Evolutionary conservation across 2,888 invertebrate genomes (phyloP).

Genomic region (Bruchidius siliquastri): DNA sequence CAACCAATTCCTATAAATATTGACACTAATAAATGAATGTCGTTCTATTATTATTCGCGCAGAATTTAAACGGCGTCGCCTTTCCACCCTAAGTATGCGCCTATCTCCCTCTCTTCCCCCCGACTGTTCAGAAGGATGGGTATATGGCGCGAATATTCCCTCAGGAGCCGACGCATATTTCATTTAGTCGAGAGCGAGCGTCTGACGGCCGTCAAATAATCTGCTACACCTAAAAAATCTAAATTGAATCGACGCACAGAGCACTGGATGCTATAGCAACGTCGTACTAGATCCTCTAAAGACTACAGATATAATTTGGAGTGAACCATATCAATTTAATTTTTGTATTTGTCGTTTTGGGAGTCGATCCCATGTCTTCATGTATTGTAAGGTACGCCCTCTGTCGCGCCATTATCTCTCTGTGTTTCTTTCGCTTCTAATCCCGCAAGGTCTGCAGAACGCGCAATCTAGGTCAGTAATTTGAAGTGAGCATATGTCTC

Average conservation of each 20-base stretch:
- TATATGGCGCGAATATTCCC: not conserved
- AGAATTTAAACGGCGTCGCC: slow-evolving; percentile 37
- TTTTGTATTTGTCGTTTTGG: too few species aligned
- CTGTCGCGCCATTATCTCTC: too few species aligned
- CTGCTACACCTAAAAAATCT: slow-evolving; percentile 54
- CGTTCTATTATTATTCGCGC: slow-evolving; percentile 20
- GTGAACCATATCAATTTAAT: too few species aligned
- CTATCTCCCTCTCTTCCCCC: not conserved
- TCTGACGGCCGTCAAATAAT: slow-evolving; percentile 46
- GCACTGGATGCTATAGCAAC: slow-evolving; percentile 3
- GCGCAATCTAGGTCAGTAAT: too few species aligned
- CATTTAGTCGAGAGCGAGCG: slow-evolving; percentile 14
- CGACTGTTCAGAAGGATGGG: not conserved
- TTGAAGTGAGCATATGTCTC: too few species aligned
- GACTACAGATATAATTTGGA: too few species aligned
- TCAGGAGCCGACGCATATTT: not conserved
- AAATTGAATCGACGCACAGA: slow-evolving; percentile 56
- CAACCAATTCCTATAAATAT: slow-evolving; percentile 33
- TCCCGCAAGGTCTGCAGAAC: too few species aligned
- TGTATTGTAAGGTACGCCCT: too few species aligned
- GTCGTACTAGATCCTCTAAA: slow-evolving; percentile 30
- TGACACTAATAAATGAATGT: slow-evolving; percentile 35
- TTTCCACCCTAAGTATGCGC: slow-evolving; percentile 25
- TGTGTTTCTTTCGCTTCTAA: too few species aligned
- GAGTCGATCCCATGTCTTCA: too few species aligned